Conservation (phyloP, 2,797 vertebrate species). For the Brachymystax lenok region DNA sequence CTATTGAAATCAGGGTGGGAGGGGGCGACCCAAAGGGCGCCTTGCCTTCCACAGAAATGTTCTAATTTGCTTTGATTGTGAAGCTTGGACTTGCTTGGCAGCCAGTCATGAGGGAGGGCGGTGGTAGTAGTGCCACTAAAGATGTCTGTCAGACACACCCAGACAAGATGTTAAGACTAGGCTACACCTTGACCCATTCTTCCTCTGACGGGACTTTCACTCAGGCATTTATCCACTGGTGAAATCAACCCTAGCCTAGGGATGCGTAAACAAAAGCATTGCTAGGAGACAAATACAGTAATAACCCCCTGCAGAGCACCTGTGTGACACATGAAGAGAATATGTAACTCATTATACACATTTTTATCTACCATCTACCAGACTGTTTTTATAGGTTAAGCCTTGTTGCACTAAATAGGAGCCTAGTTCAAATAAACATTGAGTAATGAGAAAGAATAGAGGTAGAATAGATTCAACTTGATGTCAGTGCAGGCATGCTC, state of each 20-base stretch:
- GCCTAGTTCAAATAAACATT: not conserved
- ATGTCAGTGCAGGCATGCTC: not conserved
- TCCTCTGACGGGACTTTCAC: constrained; percentile 6
- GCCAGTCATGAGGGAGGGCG: constrained; percentile 11
- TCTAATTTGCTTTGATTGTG: constrained; percentile 34
- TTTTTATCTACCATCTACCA: not conserved
- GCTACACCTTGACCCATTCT: constrained; percentile 20
- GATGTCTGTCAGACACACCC: constrained; percentile 13
- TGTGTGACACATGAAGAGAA: not conserved
- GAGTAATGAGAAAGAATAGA: not conserved
- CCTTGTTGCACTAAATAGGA: no score
- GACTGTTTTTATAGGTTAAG: not conserved
- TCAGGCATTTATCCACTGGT: not conserved
- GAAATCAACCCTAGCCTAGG: not conserved
- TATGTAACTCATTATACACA: not conserved
- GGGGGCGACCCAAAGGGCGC: not conserved
- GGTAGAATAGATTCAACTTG: not conserved
- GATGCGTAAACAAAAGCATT: not conserved
- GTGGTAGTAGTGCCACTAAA: constrained; percentile 10
- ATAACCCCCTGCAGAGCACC: not conserved
- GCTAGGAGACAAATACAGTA: constrained; percentile 5
- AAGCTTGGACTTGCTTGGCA: constrained; percentile 22
- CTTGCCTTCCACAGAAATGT: not conserved
- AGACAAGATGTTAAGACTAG: not conserved
- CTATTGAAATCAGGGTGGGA: not conserved